These are phyloP conservation scores for Oenanthe oenanthe DNA, from an alignment of 2,113 vertebrate genomes.

Conservation along the genomic window DNA sequence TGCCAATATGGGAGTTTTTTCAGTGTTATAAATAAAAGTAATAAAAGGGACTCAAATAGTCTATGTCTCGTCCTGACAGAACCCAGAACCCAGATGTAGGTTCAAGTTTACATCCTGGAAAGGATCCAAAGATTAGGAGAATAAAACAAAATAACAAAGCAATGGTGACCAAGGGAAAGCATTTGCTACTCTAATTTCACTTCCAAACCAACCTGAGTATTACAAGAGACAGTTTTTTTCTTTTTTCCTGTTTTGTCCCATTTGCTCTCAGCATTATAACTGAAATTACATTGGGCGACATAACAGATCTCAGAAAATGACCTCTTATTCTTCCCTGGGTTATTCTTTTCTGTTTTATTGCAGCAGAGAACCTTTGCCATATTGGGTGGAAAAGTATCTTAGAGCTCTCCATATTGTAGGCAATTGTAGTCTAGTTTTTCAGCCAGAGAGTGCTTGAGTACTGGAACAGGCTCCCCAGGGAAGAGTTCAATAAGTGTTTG, in stretches of 20 bases:
- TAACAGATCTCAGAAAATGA: background rate
- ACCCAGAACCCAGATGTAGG: background rate
- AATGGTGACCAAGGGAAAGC: background rate
- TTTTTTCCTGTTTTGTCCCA: background rate
- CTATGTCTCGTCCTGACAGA: background rate
- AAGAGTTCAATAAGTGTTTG: background rate
- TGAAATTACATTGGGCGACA: background rate
- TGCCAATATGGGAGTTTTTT: rapidly evolving
- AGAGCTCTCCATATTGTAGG: background rate
- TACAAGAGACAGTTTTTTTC: background rate
- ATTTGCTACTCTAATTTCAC: background rate
- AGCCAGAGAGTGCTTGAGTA: background rate
- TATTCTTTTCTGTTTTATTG: background rate
- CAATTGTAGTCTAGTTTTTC: background rate
- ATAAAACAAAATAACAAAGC: background rate
- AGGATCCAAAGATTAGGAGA: background rate
- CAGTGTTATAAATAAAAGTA: background rate
- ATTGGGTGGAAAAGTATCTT: background rate
- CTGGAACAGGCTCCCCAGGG: too few relatives aligned
- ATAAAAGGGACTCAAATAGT: background rate
- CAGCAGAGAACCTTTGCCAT: background rate
- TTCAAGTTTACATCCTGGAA: background rate
- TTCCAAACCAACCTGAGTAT: background rate
- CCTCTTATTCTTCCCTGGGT: background rate
- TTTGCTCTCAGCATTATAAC: background rate